phyloP scores from a whole-genome alignment of 1,140 invertebrate genomes.

The Bombyx mandarina region DNA sequence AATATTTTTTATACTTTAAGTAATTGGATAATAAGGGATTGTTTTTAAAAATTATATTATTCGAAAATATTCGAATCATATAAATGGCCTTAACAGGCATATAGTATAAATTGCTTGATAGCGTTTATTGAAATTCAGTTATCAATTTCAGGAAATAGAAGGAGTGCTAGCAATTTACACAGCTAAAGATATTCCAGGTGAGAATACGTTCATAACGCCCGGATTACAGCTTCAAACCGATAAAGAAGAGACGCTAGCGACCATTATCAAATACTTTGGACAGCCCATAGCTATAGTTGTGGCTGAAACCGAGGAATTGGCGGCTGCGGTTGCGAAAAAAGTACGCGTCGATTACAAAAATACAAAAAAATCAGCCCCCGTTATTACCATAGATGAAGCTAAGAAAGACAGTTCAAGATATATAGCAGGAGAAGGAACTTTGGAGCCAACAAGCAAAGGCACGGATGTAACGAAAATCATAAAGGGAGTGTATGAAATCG shows the following conservation, averaged over 20 bases:
- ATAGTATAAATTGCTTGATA: no score
- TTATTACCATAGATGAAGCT: constrained; percentile 51
- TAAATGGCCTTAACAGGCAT: no score
- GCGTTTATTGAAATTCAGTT: no score
- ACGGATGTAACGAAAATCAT: constrained; percentile 38
- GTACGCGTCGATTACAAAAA: constrained; percentile 79
- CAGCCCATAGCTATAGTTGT: constrained; percentile 83
- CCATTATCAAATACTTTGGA: constrained; percentile 75
- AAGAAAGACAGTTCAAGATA: constrained; percentile 41
- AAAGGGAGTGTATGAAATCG: constrained; percentile 48
- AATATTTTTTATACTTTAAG: no score
- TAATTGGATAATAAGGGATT: no score
- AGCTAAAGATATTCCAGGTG: constrained; percentile 80
- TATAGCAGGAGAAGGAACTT: constrained; percentile 21
- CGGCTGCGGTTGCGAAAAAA: constrained; percentile 74
- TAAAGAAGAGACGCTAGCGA: constrained; percentile 72
- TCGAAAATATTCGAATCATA: no score
- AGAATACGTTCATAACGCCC: constrained; percentile 65
- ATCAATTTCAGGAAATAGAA: constrained; percentile 67
- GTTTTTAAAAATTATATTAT: no score
- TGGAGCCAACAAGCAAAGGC: constrained; percentile 58
- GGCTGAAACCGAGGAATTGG: constrained; percentile 74
- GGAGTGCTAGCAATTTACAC: constrained; percentile 79
- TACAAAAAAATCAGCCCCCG: constrained; percentile 29
- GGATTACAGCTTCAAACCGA: constrained; percentile 39